These are phyloP conservation scores for Platichthys flesus DNA, from an alignment of 2,113 vertebrate species.

Conservation along the genomic window DNA sequence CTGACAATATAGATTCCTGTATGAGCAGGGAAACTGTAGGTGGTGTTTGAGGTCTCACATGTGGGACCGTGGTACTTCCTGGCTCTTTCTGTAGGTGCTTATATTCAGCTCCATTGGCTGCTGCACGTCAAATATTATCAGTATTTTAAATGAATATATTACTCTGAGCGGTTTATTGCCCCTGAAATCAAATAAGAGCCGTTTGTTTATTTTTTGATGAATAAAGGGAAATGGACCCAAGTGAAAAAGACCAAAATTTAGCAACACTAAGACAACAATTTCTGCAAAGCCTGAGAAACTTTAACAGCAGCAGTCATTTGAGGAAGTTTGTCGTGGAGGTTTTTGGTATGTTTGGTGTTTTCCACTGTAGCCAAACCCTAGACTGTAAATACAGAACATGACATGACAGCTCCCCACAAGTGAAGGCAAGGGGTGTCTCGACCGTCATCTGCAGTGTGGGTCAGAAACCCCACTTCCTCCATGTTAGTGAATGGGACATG, in stretches of 20 bases:
- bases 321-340: constrained; percentile 32
- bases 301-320: background rate
- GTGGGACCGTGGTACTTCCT: background rate
- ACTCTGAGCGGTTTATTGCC: background rate
- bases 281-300: background rate
- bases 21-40: constrained; percentile 7
- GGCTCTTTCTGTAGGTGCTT: background rate
- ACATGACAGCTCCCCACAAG: no score
- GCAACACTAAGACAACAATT: no score
- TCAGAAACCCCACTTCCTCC: no score
- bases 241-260: no score
- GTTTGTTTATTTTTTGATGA: no score
- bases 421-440: no score
- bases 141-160: no score
- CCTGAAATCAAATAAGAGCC: background rate
- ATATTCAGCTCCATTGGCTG: background rate
- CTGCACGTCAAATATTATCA: no score
- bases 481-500: no score
- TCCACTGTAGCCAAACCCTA: constrained; percentile 34
- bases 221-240: background rate
- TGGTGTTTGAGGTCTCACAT: background rate
- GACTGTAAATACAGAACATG: no score
- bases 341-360: constrained; percentile 62
- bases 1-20: no score
- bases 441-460: no score